Evolutionary conservation across 1,140 invertebrate species (phyloP), one percentile per base, ranked within the genome.

Genomic region (Dolichoris vasculosae): DNA sequence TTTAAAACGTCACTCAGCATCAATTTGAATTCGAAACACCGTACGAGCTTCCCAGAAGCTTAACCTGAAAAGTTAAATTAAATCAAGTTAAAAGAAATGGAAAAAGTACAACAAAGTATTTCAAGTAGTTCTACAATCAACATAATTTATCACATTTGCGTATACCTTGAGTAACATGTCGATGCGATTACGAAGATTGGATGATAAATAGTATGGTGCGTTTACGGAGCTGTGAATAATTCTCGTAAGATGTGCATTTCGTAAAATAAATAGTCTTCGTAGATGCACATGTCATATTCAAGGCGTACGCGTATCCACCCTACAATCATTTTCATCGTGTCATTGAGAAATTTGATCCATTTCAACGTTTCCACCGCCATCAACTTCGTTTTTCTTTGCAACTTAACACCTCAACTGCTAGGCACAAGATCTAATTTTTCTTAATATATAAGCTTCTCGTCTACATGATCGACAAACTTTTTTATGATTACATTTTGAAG

Each of bases 201-300:
- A 82, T 82, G 48, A n/a, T 82, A 73, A 82, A 82, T 8, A 73
- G 23, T 40, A 32, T 7, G 32, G 48, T 1, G 40, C 30, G n/a
- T 48, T 79, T 82, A 73, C 48, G 30, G 23, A n/a, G 6, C 20
- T 69, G 43, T 40, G n/a, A n/a, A 59, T 51, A 30, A 76, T 2
- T 23, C 30, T 38, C 13, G 2, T 51, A 69, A 26, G 23, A 59
- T 3, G 55, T 26, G 13, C 23, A 4, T 59, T 4, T 59, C 9
- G 51, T 17, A 15, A 59, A 59, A 9, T 17, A 55, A 55, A 55
- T 17, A 55, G 17, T n/a, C 0, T 80, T 40, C 4, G 23, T 64
- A 80, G 38, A 2, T 13, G 4, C 43, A 2, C 15, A 51, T n/a
- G 1, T 23, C 26, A 51, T 4, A 51, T 1, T 13, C 46, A 48